A percentile compares a stretch with the other conserved stretches of the same genome.
Conservation (phyloP, 2,113 vertebrate species). For the Oreocharis arfaki region DNA sequence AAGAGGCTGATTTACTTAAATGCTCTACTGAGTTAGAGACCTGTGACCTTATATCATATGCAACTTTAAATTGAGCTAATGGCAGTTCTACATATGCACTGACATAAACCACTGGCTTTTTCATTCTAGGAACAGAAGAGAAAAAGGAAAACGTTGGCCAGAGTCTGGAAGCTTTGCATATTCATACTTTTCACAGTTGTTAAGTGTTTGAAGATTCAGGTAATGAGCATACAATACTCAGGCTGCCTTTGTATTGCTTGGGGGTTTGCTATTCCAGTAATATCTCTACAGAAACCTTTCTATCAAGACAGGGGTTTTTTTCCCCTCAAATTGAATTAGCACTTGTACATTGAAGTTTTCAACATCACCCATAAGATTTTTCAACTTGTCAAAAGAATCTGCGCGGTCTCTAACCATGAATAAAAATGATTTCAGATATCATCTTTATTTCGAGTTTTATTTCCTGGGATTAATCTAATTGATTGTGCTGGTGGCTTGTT, state of each 20-base stretch:
- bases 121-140: neutral
- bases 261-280: constrained; percentile 61
- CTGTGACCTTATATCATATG: neutral
- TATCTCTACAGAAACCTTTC: constrained; percentile 53
- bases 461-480: constrained; percentile 74
- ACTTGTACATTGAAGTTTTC: constrained; percentile 70
- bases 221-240: constrained; percentile 63
- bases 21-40: neutral
- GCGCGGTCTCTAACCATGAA: constrained; percentile 71
- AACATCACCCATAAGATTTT: constrained; percentile 76
- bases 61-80: neutral
- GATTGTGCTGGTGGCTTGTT: constrained; percentile 51
- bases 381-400: constrained; percentile 71
- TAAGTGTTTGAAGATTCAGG: constrained; percentile 64
- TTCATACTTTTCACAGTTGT: constrained; percentile 61
- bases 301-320: constrained; percentile 19
- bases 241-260: constrained; percentile 63
- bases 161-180: constrained; percentile 63
- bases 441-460: constrained; percentile 68
- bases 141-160: neutral
- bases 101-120: neutral
- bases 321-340: constrained; percentile 57
- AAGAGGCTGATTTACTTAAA: neutral
- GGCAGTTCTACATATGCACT: neutral
- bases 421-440: constrained; percentile 75